phyloP scores from a whole-genome alignment of 1,140 invertebrate species.

The Aphidius ervi region DNA sequence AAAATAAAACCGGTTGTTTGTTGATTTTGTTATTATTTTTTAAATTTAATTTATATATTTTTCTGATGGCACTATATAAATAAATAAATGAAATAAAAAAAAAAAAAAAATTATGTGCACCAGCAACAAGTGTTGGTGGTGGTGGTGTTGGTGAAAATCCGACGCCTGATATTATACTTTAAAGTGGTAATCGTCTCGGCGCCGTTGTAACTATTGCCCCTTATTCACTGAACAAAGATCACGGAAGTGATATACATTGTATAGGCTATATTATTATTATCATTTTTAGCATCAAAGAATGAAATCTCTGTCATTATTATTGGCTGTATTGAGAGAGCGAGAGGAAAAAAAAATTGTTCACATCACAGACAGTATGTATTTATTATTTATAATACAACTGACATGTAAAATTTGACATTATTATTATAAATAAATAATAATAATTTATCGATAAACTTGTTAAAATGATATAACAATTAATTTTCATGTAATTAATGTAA shows the following conservation, averaged over 20 bases:
- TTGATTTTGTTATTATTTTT: too few species aligned
- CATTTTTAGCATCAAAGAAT: neutral
- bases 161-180: conserved; percentile 2
- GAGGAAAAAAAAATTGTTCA: too few species aligned
- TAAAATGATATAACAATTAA: neutral
- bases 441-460: neutral
- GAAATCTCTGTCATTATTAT: conserved; percentile 12
- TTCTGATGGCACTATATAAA: neutral
- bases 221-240: conserved; percentile 3
- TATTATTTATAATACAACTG: too few species aligned
- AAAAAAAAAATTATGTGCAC: too few species aligned
- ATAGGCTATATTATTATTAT: neutral
- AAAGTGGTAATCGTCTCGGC: conserved; percentile 14
- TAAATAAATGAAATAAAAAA: neutral
- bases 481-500: conserved; percentile 15
- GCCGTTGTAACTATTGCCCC: conserved; percentile 1
- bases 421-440: neutral
- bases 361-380: too few species aligned
- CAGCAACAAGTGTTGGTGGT: neutral
- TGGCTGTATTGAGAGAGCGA: neutral
- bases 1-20: conserved; percentile 4
- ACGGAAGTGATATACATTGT: conserved; percentile 17
- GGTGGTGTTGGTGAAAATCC: neutral
- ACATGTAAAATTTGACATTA: neutral
- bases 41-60: too few species aligned